Evolutionary conservation across 53 echinoderm and acorn worm genomes (phyloP), one percentile per base, ranked within the genome.

Genomic region (Temnopleurus reevesii): DNA sequence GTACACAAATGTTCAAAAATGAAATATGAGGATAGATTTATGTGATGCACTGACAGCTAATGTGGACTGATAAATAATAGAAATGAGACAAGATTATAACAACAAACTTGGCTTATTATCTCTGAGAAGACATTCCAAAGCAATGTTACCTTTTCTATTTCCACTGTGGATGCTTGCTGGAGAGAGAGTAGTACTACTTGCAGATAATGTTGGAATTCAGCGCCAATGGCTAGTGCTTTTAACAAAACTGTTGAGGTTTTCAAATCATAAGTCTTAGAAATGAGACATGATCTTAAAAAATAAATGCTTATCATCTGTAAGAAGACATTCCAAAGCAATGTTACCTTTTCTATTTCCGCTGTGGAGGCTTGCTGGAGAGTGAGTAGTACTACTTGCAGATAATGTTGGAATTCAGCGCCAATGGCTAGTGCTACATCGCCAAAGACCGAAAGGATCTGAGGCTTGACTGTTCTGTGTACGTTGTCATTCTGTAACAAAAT

Each of bases 101-200:
- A n/a, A n/a, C n/a, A n/a, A n/a, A n/a, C n/a, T n/a, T n/a, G n/a
- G n/a, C n/a, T n/a, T n/a, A n/a, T n/a, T n/a, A n/a, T n/a, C n/a
- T n/a, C n/a, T n/a, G n/a, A n/a, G n/a, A n/a, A n/a, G n/a, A n/a
- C n/a, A n/a, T n/a, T n/a, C n/a, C n/a, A n/a, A n/a, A n/a, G n/a
- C n/a, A n/a, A n/a, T n/a, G n/a, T 92, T 90, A 99, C 99, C 96
- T 96, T 96, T 54, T 96, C 99, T 18, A 99, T 95, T 80, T 99
- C 90, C 34, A 96, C 95, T 80, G 90, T 90, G 6, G 94, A 93
- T 25, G 99, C 99, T 81, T 99, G 95, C 18, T 96, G 91, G 2
- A 99, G 90, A 26, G 94, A 92, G 13, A 89, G 61, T 88, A 99
- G 81, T 24, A 95, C 96, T 26, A 92, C 30, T 12, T 87, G 84